Base-by-base conservation (phyloP, 2,888 invertebrate species). In the Nomada ruficornis region DNA sequence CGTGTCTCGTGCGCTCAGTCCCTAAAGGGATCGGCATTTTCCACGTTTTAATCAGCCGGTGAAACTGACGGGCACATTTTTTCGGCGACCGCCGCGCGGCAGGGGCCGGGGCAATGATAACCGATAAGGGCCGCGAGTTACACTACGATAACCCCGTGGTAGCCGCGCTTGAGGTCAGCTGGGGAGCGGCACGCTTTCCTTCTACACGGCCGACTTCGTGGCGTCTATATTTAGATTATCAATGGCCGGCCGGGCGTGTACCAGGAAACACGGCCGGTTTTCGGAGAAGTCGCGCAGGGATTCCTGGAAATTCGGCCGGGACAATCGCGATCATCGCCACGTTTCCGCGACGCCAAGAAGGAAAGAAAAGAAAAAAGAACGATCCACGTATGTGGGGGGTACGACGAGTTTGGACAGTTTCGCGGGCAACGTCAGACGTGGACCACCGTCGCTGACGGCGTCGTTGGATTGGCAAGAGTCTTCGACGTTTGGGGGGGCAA, bases 161-260 rank as follows among this genome's bases (percentile, higher is more conserved):
- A 70, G 82, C 69, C 79, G 74, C 80, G 72, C 83, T 71, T 72
- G 76, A 84, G 87, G 84, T 84, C 83, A 86, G 4, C 81, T 65
- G 64, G 70, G 62, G 70, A 65, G 57, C 87, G 89, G 84, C 89
- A 87, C 83, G 86, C 88, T 87, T 88, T 89, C 80, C 78, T 72
- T 77, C 59, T 65, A 71, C 75, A 71, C 75, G 77, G 42, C 64
- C 65, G 71, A 71, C 80, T 80, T 78, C 73, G 55, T 85, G 64
- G 67, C 57, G 60, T 78, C 82, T 88, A 88, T 86, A 82, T 88
- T 85, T 88, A 88, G 85, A 84, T 82, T 85, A 88, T 85, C 85
- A 85, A 86, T 88, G 64, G 82, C 63, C 71, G 79, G 76, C 62
- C 67, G 72, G 71, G 80, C 36, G 36, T 83, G n/a, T 72, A 83